A percentile compares a stretch with the other conserved stretches of the same genome.
Conservation (phyloP, 2,888 invertebrate species). For the Meteorus colon region DNA sequence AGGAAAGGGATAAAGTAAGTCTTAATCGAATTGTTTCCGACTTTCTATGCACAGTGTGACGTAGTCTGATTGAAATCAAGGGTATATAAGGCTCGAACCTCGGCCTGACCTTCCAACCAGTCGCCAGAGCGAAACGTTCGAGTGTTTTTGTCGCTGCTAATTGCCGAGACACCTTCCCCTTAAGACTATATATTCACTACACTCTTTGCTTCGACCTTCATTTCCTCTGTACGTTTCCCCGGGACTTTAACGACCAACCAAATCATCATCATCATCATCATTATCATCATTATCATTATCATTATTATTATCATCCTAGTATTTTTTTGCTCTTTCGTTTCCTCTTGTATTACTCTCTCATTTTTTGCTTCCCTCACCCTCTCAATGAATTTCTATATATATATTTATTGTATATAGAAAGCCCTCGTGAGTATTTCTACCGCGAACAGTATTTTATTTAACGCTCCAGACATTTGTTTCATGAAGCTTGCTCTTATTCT, state of each 20-base stretch:
- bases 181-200: slow-evolving; percentile 5
- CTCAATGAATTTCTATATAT: not conserved
- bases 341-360: slow-evolving; percentile 6
- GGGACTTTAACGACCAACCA: slow-evolving; percentile 54
- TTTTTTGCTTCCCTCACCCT: not conserved
- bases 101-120: slow-evolving; percentile 15
- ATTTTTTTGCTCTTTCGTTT: slow-evolving; percentile 21
- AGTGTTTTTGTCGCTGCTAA: slow-evolving; percentile 55
- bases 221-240: slow-evolving; percentile 49
- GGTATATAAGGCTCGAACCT: slow-evolving; percentile 12
- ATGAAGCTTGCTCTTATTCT: slow-evolving; percentile 5
- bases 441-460: slow-evolving; percentile 23
- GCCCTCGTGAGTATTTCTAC: not conserved
- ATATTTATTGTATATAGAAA: not conserved
- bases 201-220: slow-evolving; percentile 28
- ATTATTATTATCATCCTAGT: not conserved
- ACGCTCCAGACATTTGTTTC: slow-evolving; percentile 21
- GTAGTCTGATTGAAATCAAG: slow-evolving; percentile 27
- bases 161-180: slow-evolving; percentile 55
- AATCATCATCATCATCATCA: slow-evolving; percentile 31
- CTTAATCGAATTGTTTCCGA: slow-evolving; percentile 38
- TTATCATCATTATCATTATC: not conserved
- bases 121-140: slow-evolving; percentile 39
- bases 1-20: not conserved
- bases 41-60: slow-evolving; percentile 34